A percentile compares a stretch with the other conserved stretches of the same genome.
These are phyloP conservation scores for Andrena trimmerana DNA, from an alignment of 2,888 invertebrate genomes.

Conservation along the genomic window DNA sequence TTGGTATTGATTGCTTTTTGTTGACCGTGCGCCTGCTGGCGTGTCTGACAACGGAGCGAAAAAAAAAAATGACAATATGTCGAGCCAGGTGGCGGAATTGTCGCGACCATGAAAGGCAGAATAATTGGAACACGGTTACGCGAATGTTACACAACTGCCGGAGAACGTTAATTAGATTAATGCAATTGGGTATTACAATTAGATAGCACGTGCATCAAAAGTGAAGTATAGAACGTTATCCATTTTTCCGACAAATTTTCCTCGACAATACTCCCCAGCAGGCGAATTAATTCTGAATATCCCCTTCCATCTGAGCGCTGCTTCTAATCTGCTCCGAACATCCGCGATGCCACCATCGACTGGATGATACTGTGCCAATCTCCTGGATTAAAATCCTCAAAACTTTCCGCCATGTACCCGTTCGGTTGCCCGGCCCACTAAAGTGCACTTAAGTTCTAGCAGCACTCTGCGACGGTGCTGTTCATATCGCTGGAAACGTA, in stretches of 20 bases:
- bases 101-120: neutral
- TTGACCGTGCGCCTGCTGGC: slow-evolving; percentile 6
- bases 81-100: neutral
- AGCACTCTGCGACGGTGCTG: neutral
- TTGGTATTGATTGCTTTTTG: slow-evolving; percentile 18
- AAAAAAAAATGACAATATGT: slow-evolving; percentile 1
- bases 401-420: neutral
- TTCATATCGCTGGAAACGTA: slow-evolving; percentile 43
- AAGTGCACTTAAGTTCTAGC: neutral
- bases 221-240: neutral
- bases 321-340: neutral
- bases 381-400: neutral
- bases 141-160: neutral
- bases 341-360: neutral
- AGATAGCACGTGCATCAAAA: neutral
- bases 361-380: neutral
- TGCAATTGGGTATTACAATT: too few relatives aligned
- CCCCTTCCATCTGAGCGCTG: neutral
- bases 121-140: neutral
- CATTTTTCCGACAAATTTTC: neutral
- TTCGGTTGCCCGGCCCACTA: neutral
- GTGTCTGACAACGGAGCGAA: neutral
- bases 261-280: neutral
- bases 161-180: too few relatives aligned
- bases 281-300: neutral